Percentiles rank a stretch among this genome's conserved stretches.
Evolutionary conservation across 2,888 invertebrate species (phyloP).

Genomic region (Drosophila helvetica): DNA sequence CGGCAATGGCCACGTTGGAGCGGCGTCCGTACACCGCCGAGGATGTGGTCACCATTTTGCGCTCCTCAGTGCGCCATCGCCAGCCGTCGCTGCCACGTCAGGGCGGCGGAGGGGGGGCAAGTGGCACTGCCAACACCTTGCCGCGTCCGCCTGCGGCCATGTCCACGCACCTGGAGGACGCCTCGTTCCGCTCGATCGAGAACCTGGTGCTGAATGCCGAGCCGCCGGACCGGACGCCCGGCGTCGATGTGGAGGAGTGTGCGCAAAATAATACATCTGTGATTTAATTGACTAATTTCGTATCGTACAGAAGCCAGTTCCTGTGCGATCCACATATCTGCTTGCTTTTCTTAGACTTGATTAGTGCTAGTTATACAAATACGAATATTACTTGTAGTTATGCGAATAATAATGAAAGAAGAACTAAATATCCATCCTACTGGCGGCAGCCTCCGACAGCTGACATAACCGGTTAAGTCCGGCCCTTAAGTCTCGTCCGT

Average conservation of each 20-base stretch:
- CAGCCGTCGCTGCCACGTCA: conserved; percentile 37
- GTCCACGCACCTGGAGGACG: conserved; percentile 67
- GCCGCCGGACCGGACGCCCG: conserved; percentile 80
- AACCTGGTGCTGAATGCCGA: conserved; percentile 82
- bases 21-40: conserved; percentile 78
- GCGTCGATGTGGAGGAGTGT: conserved; percentile 58
- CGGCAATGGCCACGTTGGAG: conserved; percentile 41
- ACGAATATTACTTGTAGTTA: conserved; percentile 69
- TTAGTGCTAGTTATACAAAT: conserved; percentile 67
- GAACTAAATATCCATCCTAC: conserved; percentile 21
- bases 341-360: conserved; percentile 76
- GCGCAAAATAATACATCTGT: conserved; percentile 81
- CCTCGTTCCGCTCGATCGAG: conserved; percentile 80
- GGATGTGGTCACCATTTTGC: conserved; percentile 81
- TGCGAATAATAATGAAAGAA: conserved; percentile 41
- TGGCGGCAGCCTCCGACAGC: neutral
- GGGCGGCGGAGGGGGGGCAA: neutral
- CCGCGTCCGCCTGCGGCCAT: conserved; percentile 61
- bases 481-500: conserved; percentile 3
- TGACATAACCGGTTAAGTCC: conserved; percentile 27
- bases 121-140: conserved; percentile 50
- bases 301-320: conserved; percentile 43
- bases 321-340: conserved; percentile 69
- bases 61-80: conserved; percentile 76
- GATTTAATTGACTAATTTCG: conserved; percentile 80